Conservation (phyloP, 2,113 vertebrate genomes). For the Otocyon megalotis region DNA sequence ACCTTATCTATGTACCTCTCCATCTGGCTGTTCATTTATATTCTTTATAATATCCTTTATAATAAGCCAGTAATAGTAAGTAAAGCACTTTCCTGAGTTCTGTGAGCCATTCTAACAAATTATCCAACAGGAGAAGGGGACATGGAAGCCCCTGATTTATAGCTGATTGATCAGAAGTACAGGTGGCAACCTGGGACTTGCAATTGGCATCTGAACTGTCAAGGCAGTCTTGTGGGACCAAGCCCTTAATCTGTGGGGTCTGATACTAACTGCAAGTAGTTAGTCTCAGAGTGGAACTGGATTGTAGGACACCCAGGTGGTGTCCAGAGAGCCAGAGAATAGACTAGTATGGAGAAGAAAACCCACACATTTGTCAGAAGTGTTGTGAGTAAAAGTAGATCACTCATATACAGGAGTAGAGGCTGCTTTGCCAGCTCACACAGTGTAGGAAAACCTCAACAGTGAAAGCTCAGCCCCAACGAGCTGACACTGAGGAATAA, state of each 20-base stretch:
- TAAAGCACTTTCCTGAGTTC: neutral
- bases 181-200: neutral
- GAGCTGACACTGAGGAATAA: neutral
- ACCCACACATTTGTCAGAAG: too few species aligned
- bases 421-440: neutral
- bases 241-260: neutral
- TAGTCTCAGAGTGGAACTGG: too few species aligned
- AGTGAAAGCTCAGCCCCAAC: too few species aligned
- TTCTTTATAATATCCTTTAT: neutral
- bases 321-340: too few species aligned
- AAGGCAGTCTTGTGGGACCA: neutral
- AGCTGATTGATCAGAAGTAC: neutral
- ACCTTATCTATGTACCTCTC: neutral
- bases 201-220: neutral
- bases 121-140: neutral
- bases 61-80: neutral
- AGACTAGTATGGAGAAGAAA: too few species aligned
- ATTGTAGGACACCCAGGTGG: too few species aligned
- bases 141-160: neutral
- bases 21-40: neutral
- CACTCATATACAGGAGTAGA: neutral
- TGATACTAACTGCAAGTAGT: neutral
- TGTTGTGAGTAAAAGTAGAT: neutral
- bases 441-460: neutral
- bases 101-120: neutral